These are phyloP conservation scores for Spermophilus dauricus DNA, from an alignment of 2,113 vertebrate species.

Conservation along the genomic window DNA sequence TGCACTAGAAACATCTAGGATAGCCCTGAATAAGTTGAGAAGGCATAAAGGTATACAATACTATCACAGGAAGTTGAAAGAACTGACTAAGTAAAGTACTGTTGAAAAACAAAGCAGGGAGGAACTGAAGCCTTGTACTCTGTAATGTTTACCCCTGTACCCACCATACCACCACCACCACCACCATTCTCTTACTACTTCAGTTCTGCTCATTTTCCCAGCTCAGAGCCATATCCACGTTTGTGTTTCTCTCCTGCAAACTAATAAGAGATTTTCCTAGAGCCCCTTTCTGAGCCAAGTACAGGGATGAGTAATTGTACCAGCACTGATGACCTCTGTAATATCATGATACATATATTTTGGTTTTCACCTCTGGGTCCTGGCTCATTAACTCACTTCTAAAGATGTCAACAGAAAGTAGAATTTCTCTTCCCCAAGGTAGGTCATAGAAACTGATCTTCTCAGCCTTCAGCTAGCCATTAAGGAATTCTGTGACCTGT, in stretches of 20 bases:
- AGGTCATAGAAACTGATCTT: background rate
- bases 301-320: background rate
- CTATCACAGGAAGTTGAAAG: background rate
- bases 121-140: background rate
- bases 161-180: background rate
- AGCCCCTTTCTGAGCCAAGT: background rate
- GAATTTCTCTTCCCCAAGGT: background rate
- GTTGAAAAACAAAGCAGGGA: background rate
- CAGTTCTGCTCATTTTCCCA: conserved; percentile 26
- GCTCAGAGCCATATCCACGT: background rate
- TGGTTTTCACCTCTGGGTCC: background rate
- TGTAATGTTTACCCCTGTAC: background rate
- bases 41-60: background rate
- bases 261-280: conserved; percentile 25
- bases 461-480: background rate
- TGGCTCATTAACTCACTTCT: background rate
- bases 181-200: background rate
- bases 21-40: conserved; percentile 23
- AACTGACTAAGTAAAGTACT: conserved; percentile 10
- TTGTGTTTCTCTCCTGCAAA: conserved; percentile 20
- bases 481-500: background rate
- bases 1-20: background rate
- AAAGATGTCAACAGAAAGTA: background rate
- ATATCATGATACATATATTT: background rate
- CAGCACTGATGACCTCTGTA: background rate